phyloP scores from a whole-genome alignment of 2,797 vertebrate genomes.

The Apogon talboti region DNA sequence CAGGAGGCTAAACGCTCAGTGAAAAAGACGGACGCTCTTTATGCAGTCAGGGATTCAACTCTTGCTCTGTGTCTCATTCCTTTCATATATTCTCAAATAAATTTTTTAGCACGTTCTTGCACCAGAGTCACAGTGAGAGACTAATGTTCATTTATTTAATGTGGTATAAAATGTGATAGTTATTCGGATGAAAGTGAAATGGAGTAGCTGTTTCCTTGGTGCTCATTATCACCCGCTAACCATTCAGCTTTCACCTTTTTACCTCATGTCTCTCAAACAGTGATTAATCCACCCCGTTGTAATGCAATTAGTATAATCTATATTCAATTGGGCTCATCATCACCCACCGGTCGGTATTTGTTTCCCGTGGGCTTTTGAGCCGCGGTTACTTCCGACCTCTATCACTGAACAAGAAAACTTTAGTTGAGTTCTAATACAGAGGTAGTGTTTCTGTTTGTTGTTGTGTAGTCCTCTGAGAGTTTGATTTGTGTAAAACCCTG shows the following conservation, averaged over 20 bases:
- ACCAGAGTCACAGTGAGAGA: slow-evolving; percentile 1
- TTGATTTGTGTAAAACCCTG: slow-evolving; percentile 24
- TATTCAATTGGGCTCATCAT: slow-evolving; percentile 41
- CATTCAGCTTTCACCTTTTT: slow-evolving; percentile 36
- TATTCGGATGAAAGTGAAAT: slow-evolving; percentile 21
- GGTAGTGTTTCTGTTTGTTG: neutral
- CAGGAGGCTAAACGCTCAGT: slow-evolving; percentile 6
- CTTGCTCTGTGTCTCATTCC: neutral
- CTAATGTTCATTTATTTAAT: slow-evolving; percentile 20
- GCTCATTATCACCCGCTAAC: slow-evolving; percentile 38
- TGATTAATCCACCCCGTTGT: slow-evolving; percentile 44
- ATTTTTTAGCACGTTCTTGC: neutral
- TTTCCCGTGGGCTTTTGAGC: slow-evolving; percentile 17
- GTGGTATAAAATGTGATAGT: neutral
- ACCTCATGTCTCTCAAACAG: slow-evolving; percentile 29
- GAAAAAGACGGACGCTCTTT: slow-evolving; percentile 26
- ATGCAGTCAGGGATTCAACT: slow-evolving; percentile 12
- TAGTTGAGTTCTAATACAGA: slow-evolving; percentile 25
- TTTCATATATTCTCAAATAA: neutral
- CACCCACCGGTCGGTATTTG: slow-evolving; percentile 17
- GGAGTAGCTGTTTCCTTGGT: neutral
- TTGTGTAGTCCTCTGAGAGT: slow-evolving; percentile 20
- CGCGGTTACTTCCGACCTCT: slow-evolving; percentile 30
- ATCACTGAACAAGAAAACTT: slow-evolving; percentile 10
- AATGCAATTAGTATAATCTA: slow-evolving; percentile 46